Base-by-base conservation (phyloP, 2,888 invertebrate species). In the Philaethria dido region DNA sequence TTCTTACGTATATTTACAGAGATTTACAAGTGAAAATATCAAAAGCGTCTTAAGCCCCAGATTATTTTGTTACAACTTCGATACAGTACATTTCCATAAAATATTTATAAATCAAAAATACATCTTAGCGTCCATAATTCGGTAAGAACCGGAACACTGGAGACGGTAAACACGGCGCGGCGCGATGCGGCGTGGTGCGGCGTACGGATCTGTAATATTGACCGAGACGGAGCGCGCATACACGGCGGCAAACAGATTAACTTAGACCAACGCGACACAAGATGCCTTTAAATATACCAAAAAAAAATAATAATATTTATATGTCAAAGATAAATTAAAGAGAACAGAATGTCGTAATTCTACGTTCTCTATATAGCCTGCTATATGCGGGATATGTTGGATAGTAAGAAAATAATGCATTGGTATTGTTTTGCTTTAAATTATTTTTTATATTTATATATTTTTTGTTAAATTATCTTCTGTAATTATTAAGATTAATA, bases 171-270 rank as follows among this genome's bases (percentile, higher is more conserved):
- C 78, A 81, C 78, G 75, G 80, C 29, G 29, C 52, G 29, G 50
- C n/a, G n/a, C n/a, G n/a, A n/a, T n/a, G n/a, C n/a, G 75, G 80
- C 22, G 25, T 22, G 25, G 50, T 25, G 52, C 52, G 52, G n/a
- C 52, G 75, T 77, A 77, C 79, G 77, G 81, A 60, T 60, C 77
- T 87, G 87, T 89, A 52, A 52, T 52, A 85, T 89, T 89, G 82
- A 87, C 86, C 72, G 75, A 79, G 77, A 59, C 80, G 80, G 50
- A 44, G 39, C 74, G 80, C 79, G 81, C 84, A 85, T 85, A 86
- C 84, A 84, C 73, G 69, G 72, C 70, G 74, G 78, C 85, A 87
- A 88, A 88, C 88, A 89, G 87, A 88, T 89, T 88, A 88, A 83
- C 82, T 65, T 75, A 76, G 79, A 78, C 84, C 84, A 83, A 81